Evolutionary conservation across 2,113 vertebrate species (phyloP), one percentile per base, ranked within the genome.

Genomic region (Cephalopholis sonnerati): DNA sequence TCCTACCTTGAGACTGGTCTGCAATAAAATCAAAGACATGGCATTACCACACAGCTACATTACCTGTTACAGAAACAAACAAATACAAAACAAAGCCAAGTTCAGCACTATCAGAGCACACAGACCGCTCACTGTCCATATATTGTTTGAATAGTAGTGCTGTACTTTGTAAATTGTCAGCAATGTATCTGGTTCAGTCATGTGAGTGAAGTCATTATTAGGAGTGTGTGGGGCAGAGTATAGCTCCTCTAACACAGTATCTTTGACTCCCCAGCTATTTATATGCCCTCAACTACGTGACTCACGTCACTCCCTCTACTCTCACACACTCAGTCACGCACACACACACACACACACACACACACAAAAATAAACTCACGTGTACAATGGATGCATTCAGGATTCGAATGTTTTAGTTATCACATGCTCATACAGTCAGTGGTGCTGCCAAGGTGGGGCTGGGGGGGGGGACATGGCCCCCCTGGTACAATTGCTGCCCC

Each of bases 211-310:
- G 15, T 7, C n/a, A 39, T 17, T 7, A 29, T 29, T 9, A 44
- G 6, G 18, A 44, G n/a, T n/a, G 63, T 59, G 24, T 20, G n/a
- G 24, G 36, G 17, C 5, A 17, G 18, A 41, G 32, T 36, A 36
- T 11, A 5, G 48, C n/a, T 75, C 24, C 41, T 39, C 4, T 32
- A 71, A 48, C 25, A 59, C 13, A 24, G 32, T 77, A 48, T 72
- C 64, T 54, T 64, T 53, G 25, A 81, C 50, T 32, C 27, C 32
- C 16, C 2, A 5, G 59, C n/a, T 83, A 81, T 81, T 75, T 85
- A 68, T 68, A 72, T 22, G 18, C 8, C 8, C n/a, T n/a, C 48
- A 46, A 11, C 46, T 32, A 68, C 8, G 58, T 76, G 54, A 77
- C 79, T 53, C n/a, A 58, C 51, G 57, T 59, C 29, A 58, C 41